Evolutionary conservation across 2,113 vertebrate species (phyloP).

Genomic region (Centropus unirufus): DNA sequence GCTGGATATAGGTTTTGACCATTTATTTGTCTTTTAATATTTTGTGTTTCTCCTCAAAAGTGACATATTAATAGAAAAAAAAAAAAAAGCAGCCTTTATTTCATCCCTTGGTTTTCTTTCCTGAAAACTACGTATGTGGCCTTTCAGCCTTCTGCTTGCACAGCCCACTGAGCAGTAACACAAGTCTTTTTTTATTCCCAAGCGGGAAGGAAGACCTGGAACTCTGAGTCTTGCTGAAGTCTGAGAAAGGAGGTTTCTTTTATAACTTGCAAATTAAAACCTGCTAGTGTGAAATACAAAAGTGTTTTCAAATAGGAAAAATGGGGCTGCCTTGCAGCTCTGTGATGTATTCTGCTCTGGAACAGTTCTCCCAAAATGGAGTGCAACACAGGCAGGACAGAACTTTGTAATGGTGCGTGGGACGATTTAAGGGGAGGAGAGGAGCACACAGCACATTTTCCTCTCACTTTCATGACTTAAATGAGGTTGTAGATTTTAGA

Average conservation of each 20-base stretch:
- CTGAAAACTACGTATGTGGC: conserved; percentile 5
- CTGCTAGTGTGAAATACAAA: conserved; percentile 6
- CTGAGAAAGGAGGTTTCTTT: conserved; percentile 38
- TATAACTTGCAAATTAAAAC: conserved; percentile 13
- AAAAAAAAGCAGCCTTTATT: background rate
- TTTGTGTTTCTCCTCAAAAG: background rate
- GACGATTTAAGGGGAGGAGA: background rate
- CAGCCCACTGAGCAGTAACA: conserved; percentile 55
- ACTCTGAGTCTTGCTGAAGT: conserved; percentile 6
- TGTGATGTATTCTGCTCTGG: background rate
- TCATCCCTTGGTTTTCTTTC: background rate
- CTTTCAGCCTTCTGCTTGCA: conserved; percentile 41
- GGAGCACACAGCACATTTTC: background rate
- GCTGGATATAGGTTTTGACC: background rate
- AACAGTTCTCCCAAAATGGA: background rate
- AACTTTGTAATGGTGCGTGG: background rate
- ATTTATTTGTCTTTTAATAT: background rate
- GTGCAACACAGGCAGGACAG: background rate
- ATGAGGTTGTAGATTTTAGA: background rate
- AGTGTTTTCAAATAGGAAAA: background rate
- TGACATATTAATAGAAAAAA: background rate
- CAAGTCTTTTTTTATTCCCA: background rate
- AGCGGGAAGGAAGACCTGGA: conserved; percentile 19
- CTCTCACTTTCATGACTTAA: background rate
- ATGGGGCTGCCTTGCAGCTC: background rate